Conservation (phyloP, 2,113 vertebrate genomes). For the Redunca redunca region DNA sequence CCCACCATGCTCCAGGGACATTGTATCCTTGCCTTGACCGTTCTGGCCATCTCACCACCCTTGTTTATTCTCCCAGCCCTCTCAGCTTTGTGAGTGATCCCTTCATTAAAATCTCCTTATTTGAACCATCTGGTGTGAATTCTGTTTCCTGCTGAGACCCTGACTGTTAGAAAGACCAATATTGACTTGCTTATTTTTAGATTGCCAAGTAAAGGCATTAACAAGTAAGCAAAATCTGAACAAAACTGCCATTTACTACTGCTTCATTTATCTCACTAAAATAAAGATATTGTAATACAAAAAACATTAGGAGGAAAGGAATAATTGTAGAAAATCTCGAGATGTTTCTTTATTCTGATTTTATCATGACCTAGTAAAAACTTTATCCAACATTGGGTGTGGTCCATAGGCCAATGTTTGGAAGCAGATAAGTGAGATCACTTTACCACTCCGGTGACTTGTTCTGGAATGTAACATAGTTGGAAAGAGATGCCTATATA, state of each 20-base stretch:
- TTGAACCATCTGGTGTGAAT: conserved; percentile 20
- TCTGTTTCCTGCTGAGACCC: conserved; percentile 38
- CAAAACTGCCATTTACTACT: not conserved
- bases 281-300: not conserved
- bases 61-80: not conserved
- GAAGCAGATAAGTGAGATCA: not conserved
- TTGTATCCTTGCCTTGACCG: not conserved
- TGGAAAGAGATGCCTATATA: not conserved
- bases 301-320: not conserved
- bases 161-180: conserved; percentile 20
- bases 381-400: not conserved
- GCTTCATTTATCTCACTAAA: not conserved
- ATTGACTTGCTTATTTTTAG: conserved; percentile 55
- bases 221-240: conserved; percentile 39
- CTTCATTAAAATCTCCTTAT: conserved; percentile 11
- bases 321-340: not conserved
- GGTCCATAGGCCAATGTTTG: not conserved
- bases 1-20: not conserved
- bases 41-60: not conserved
- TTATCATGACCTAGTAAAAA: not conserved
- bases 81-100: not conserved
- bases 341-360: not conserved
- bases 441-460: not conserved
- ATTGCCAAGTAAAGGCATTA: conserved; percentile 8
- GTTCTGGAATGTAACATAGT: not conserved